Base-by-base conservation (phyloP, 2,888 invertebrate genomes). In the Cryptocephalus moraei region DNA sequence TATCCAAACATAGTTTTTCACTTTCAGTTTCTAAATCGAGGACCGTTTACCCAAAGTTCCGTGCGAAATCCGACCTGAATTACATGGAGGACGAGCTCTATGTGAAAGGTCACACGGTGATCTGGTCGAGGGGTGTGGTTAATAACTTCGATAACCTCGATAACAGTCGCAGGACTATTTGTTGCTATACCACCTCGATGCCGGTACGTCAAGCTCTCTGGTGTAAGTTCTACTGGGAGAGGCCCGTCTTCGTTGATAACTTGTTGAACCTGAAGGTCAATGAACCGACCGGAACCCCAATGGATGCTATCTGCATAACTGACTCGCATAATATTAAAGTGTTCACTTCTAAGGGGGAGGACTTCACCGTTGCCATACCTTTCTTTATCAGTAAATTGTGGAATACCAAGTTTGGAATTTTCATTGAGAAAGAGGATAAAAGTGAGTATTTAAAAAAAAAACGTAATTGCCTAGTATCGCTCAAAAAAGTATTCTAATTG, bases 1-100 rank as follows among this genome's bases (percentile, higher is more conserved):
- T 2, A 22, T 22, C 6, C 22, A 22, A 22, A 22, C 22, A 22
- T 6, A 22, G n/a, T n/a, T n/a, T 22, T 22, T 22, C 22, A 22
- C 22, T 22, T 22, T 6, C 22, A 22, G 22, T 6, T 22, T 22
- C 22, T 4, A 22, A 22, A 22, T 22, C 22, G 22, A 22, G 22
- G 6, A 22, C 22, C 22, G 6, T 22, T 22, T 22, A 34, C 33
- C 36, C 48, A 12, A 43, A 32, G 39, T 51, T 55, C 34, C 41
- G 33, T 40, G 53, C 55, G 9, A 60, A 57, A 52, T 38, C 51
- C 22, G 51, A 55, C 43, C 51, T 55, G 55, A 65, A 72, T 43
- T 70, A 61, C 76, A 80, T 65, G 58, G 92, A 92, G 69, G 92
- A 93, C 65, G 94, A 94, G 66, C 71, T 94, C 45, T 94, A 91